Percentiles rank a stretch among this genome's conserved stretches.
Evolutionary conservation across 2,113 vertebrate species (phyloP).

Genomic region (Orthonyx spaldingii): DNA sequence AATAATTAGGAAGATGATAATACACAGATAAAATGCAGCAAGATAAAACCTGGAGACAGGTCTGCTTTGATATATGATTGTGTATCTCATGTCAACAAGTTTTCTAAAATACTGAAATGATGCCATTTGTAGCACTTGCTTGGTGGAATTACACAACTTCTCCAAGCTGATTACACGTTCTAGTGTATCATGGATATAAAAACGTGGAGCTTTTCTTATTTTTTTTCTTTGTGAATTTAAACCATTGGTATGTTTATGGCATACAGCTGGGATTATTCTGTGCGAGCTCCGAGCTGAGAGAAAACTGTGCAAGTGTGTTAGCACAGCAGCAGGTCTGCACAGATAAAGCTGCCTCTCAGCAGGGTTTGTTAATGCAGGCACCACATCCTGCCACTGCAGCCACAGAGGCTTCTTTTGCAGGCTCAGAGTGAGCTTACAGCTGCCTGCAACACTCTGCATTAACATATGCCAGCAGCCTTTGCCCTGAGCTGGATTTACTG

Average conservation of each 20-base stretch:
- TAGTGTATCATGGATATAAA: neutral
- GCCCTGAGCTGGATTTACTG: neutral
- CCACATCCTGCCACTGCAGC: neutral
- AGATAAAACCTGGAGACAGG: neutral
- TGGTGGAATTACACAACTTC: neutral
- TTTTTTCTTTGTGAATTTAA: neutral
- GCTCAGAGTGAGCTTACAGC: neutral
- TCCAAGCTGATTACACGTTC: neutral
- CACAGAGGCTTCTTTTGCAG: neutral
- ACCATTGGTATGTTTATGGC: neutral
- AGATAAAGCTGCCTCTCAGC: slow-evolving; percentile 17
- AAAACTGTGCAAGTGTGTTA: neutral
- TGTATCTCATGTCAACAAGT: neutral
- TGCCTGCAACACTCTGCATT: neutral
- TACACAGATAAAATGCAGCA: neutral
- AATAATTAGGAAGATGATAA: neutral
- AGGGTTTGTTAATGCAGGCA: slow-evolving; percentile 16
- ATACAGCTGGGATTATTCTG: neutral
- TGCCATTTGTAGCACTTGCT: neutral
- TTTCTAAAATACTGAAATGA: neutral
- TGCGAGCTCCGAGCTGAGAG: neutral
- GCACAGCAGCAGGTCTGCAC: neutral
- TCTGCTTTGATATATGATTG: neutral
- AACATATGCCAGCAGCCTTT: neutral
- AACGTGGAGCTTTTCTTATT: rapidly evolving